phyloP scores from a whole-genome alignment of 2,888 invertebrate genomes.

The Cabera pusaria region DNA sequence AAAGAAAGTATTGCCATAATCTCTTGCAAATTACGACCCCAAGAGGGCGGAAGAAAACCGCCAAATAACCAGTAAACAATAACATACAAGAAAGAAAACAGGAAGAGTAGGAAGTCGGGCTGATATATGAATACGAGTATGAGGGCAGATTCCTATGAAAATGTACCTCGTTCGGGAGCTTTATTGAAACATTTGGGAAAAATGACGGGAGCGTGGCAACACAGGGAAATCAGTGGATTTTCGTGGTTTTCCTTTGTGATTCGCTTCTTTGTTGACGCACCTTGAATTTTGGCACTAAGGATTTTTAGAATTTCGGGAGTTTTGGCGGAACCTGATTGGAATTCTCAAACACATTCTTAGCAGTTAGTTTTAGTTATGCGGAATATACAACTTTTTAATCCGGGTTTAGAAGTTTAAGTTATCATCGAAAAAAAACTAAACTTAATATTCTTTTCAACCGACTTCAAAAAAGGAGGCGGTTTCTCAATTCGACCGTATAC shows the following conservation, averaged over 20 bases:
- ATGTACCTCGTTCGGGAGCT: conserved; percentile 37
- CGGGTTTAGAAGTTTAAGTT: no score
- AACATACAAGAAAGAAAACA: conserved; percentile 24
- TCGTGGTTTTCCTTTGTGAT: conserved; percentile 1
- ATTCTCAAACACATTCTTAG: no score
- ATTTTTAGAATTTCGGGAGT: no score
- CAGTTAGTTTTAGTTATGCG: no score
- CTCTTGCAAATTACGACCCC: not conserved
- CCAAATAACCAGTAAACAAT: conserved; percentile 26
- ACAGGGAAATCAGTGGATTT: conserved; percentile 7
- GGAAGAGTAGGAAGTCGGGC: conserved; percentile 8
- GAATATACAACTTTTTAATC: no score
- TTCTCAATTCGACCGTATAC: no score
- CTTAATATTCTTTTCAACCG: no score
- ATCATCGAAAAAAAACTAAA: no score
- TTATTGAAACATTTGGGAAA: conserved; percentile 45
- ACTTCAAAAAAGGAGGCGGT: no score
- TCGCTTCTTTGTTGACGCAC: not conserved
- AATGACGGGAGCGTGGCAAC: conserved; percentile 12
- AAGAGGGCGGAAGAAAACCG: not conserved
- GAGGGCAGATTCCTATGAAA: conserved; percentile 47
- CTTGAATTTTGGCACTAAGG: no score
- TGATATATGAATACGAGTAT: conserved; percentile 18
- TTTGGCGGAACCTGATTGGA: no score
- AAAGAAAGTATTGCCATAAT: not conserved